phyloP scores from a whole-genome alignment of 1,140 invertebrate species.

The Holotrichia oblita region DNA sequence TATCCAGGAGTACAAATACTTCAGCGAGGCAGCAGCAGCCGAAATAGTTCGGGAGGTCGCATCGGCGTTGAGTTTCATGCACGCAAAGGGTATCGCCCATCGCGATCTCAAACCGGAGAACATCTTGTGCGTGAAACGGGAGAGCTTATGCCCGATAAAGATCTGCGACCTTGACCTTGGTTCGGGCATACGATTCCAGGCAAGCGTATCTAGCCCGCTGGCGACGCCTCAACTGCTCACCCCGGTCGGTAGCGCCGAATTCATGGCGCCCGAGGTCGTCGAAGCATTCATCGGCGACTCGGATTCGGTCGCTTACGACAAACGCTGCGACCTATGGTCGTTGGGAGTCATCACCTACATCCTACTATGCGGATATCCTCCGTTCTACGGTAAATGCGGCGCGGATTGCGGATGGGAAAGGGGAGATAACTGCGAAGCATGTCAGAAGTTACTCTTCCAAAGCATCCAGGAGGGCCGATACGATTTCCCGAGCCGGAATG shows the following conservation, averaged over 20 bases:
- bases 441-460: slow-evolving; percentile 83
- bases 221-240: slow-evolving; percentile 92
- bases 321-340: slow-evolving; percentile 98
- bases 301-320: slow-evolving; percentile 91
- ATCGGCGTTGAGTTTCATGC: slow-evolving; percentile 92
- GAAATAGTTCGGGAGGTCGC: slow-evolving; percentile 94
- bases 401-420: slow-evolving; percentile 95
- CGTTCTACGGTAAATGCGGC: slow-evolving; percentile 94
- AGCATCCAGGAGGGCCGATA: slow-evolving; percentile 87
- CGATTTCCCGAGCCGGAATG: slow-evolving; percentile 93
- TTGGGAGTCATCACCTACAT: slow-evolving; percentile 98
- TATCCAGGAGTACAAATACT: slow-evolving; percentile 91
- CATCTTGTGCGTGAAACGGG: slow-evolving; percentile 90
- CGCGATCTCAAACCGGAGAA: slow-evolving; percentile 97
- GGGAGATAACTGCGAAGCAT: slow-evolving; percentile 88
- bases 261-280: slow-evolving; percentile 99
- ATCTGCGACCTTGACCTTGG: slow-evolving; percentile 99
- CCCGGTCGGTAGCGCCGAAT: slow-evolving; percentile 96
- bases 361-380: slow-evolving; percentile 96
- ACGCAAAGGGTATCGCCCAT: slow-evolving; percentile 94
- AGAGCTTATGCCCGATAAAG: slow-evolving; percentile 92
- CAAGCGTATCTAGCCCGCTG: slow-evolving; percentile 80
- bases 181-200: slow-evolving; percentile 90
- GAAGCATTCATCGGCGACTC: slow-evolving; percentile 93
- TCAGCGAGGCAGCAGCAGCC: slow-evolving; percentile 95